Base-by-base conservation (phyloP, 1,140 invertebrate genomes). In the Ips nitidus region DNA sequence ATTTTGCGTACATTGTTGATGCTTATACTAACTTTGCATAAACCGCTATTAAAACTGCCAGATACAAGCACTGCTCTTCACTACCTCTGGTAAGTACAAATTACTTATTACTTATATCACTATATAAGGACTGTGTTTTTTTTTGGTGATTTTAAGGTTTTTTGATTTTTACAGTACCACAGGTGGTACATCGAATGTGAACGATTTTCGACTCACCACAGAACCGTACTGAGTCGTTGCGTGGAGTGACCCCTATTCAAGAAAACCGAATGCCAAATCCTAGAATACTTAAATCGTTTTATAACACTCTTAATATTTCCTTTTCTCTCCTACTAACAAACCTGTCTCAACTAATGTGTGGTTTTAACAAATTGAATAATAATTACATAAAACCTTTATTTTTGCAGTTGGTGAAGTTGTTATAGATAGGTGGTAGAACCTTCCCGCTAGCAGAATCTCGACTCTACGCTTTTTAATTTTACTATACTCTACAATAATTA, bases 351-450 rank as follows among this genome's bases (percentile, higher is more conserved):
- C 53, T 56, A 56, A 38, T 37, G 1, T 37, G 53, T 37, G 6
- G 8, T 22, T 56, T 56, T 22, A 22, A 22, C 22, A 22, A 22
- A 22, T 22, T 22, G 22, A 22, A 22, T 22, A 22, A 22, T 22
- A 22, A 22, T 22, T 22, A 22, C 22, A 22, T 22, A 22, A 22
- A 22, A 22, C 43, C 69, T 74, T 72, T 79, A 72, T 79, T 74
- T 78, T 79, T 75, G 22, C 78, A 79, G 78, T 79, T 76, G 78
- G 77, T 71, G 77, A 78, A 67, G 75, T 74, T 70, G 76, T 79
- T 61, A 73, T 78, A 70, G 78, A 78, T 77, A 78, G 73, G 73
- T 79, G 77, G 78, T 73, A 75, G 72, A 65, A 62, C 1, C 38
- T 42, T 70, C 62, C 63, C 41, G 47, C 52, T 38, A 62, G 47